These are phyloP conservation scores for Clitarchus hookeri DNA, from an alignment of 2,888 invertebrate species.

Conservation along the genomic window DNA sequence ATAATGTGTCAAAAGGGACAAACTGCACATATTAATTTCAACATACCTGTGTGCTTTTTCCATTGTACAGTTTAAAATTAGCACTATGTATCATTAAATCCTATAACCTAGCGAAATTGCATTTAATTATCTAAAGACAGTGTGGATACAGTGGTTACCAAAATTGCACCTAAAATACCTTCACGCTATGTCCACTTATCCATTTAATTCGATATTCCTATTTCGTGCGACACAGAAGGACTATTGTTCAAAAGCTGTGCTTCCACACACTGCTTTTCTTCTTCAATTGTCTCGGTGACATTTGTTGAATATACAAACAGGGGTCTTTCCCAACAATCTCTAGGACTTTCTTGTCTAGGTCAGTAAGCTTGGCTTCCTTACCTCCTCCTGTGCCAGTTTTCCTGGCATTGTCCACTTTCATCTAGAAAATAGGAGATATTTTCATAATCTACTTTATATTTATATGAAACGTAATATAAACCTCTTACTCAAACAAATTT, in stretches of 20 bases:
- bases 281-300: constrained; percentile 2
- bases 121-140: no score
- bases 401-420: constrained; percentile 23
- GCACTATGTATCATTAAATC: no score
- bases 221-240: neutral
- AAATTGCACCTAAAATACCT: neutral
- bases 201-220: neutral
- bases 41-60: no score
- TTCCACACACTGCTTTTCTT: neutral
- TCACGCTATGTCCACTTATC: constrained; percentile 3
- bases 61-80: no score
- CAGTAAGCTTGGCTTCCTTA: constrained; percentile 5
- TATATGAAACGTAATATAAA: neutral
- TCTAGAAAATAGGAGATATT: neutral
- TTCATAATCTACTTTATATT: neutral
- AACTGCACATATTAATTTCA: no score
- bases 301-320: neutral
- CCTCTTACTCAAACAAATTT: neutral
- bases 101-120: no score
- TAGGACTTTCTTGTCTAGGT: constrained; percentile 11
- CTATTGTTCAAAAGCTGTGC: neutral
- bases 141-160: no score
- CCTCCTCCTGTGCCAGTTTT: constrained; percentile 18
- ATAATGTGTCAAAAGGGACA: no score
- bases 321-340: constrained; percentile 2